Evolutionary conservation across 1,140 invertebrate species (phyloP).

Genomic region (Habropoda laboriosa): DNA sequence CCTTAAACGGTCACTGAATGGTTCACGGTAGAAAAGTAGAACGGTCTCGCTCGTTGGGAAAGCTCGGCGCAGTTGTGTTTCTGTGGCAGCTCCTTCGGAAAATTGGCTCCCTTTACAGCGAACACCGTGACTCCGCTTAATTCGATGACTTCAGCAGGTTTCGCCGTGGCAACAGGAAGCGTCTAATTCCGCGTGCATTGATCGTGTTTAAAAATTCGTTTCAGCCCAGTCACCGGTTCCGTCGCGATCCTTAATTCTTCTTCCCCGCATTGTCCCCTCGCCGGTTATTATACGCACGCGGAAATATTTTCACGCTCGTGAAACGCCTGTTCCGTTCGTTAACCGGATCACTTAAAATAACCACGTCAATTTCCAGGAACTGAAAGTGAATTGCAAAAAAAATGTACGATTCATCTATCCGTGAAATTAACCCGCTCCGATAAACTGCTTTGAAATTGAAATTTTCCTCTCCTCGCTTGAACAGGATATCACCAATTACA

Average conservation of each 20-base stretch:
- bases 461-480: no score
- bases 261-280: neutral
- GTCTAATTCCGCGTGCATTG: neutral
- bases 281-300: no score
- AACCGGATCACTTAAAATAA: neutral
- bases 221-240: neutral
- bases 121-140: neutral
- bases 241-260: neutral
- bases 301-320: neutral
- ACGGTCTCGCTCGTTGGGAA: neutral
- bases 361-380: neutral
- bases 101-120: neutral
- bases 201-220: constrained; percentile 17
- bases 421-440: neutral
- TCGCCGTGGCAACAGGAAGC: constrained; percentile 12
- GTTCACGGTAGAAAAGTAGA: no score
- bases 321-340: neutral
- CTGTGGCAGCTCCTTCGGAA: neutral
- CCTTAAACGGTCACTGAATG: no score
- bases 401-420: neutral
- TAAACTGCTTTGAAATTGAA: no score
- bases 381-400: neutral
- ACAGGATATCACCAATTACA: no score
- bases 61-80: neutral
- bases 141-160: constrained; percentile 41